Evolutionary conservation across 1,140 invertebrate species (phyloP).

Genomic region (Portunus trituberculatus): DNA sequence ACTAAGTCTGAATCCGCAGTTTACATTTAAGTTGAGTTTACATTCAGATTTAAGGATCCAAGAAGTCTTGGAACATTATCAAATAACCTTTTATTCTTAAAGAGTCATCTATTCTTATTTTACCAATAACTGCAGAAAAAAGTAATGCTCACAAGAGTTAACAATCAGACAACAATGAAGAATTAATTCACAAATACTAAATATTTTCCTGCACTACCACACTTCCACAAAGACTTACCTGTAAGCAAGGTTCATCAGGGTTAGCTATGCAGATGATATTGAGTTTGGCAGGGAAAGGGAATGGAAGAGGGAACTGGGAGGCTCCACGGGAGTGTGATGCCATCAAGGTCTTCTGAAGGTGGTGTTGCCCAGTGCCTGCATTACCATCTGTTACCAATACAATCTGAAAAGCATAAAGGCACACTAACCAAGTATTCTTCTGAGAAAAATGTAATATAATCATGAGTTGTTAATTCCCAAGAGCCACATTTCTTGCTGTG

Average conservation of each 20-base stretch:
- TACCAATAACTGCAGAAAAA: too few species aligned
- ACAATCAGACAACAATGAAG: too few species aligned
- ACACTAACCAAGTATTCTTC: neutral
- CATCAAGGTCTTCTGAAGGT: constrained; percentile 67
- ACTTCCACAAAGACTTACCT: constrained; percentile 76
- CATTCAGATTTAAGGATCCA: neutral
- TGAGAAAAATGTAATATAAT: neutral
- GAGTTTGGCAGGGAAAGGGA: constrained; percentile 90
- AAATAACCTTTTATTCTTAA: too few species aligned
- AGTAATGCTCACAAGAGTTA: too few species aligned
- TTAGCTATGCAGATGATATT: constrained; percentile 86
- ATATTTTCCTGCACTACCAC: too few species aligned
- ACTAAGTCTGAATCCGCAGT: neutral
- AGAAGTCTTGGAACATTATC: too few species aligned
- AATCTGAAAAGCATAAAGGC: constrained; percentile 58
- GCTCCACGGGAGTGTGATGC: constrained; percentile 71
- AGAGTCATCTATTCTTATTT: too few species aligned
- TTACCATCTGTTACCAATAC: constrained; percentile 76
- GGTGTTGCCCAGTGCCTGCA: constrained; percentile 72
- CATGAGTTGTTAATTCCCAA: neutral
- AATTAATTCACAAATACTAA: too few species aligned
- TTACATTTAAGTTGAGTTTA: neutral
- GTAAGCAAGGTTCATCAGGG: constrained; percentile 79
- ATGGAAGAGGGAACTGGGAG: constrained; percentile 85
- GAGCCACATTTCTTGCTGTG: too few species aligned